Evolutionary conservation across 1,140 invertebrate species (phyloP).

Genomic region (Lepidurus packardi): DNA sequence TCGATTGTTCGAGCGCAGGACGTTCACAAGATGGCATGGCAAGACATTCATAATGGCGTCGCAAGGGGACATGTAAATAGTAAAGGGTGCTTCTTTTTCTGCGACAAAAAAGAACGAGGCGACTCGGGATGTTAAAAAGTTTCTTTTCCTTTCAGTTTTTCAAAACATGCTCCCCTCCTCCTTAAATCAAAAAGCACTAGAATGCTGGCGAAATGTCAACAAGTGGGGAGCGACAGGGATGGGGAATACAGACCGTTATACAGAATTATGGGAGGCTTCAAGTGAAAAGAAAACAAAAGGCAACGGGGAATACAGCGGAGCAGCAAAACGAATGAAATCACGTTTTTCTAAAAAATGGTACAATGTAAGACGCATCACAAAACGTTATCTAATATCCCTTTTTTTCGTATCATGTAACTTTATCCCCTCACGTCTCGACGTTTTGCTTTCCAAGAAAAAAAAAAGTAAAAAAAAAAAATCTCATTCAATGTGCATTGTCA

Average conservation of each 20-base stretch:
- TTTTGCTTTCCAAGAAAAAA: neutral
- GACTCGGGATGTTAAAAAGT: neutral
- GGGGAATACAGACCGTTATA: neutral
- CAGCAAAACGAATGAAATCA: constrained; percentile 16
- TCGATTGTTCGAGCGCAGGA: constrained; percentile 17
- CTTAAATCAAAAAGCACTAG: constrained; percentile 11
- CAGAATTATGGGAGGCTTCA: neutral
- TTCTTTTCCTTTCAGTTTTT: neutral
- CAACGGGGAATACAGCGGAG: constrained; percentile 13
- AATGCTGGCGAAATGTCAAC: neutral
- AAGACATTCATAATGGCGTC: neutral
- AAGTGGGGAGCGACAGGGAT: neutral
- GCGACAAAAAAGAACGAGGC: neutral
- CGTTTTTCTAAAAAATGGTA: constrained; percentile 22
- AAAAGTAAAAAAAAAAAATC: constrained; percentile 12
- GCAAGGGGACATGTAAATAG: neutral
- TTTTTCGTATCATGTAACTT: neutral
- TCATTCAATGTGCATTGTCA: constrained; percentile 22
- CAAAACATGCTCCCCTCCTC: neutral
- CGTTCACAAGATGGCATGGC: constrained; percentile 18
- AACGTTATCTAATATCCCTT: constrained; percentile 19
- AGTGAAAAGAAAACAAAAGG: neutral
- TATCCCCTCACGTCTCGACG: neutral
- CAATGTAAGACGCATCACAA: constrained; percentile 17
- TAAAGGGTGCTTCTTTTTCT: neutral